Conservation (phyloP, 2,797 vertebrate genomes). For the Tolypeutes matacus region DNA sequence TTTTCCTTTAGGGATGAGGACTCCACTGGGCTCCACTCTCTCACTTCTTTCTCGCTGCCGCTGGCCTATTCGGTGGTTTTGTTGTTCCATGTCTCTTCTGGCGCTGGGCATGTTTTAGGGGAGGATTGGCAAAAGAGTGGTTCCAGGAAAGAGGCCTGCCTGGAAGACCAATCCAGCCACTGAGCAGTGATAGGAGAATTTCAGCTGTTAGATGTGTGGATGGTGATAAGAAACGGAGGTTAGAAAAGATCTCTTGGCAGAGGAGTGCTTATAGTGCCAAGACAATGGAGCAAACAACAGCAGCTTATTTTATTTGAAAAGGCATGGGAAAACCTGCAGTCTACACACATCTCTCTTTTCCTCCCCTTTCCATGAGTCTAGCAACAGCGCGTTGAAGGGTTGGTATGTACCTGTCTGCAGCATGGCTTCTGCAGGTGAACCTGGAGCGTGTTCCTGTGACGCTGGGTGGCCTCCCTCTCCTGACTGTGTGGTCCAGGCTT, state of each 20-base stretch:
- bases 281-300: no score
- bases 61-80: not conserved
- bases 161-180: not conserved
- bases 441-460: not conserved
- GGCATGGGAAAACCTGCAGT: not conserved
- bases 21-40: not conserved
- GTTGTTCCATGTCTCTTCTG: not conserved
- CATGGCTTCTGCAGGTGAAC: not conserved
- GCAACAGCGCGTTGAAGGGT: rapidly evolving
- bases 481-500: not conserved
- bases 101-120: not conserved
- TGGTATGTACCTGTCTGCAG: rapidly evolving
- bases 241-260: rapidly evolving
- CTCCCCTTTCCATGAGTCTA: not conserved
- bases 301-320: not conserved
- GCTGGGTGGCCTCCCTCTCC: not conserved
- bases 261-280: not conserved
- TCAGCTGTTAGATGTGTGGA: no score
- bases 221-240: not conserved
- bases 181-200: rapidly evolving
- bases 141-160: not conserved
- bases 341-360: not conserved
- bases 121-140: not conserved
- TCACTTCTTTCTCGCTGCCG: not conserved
- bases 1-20: constrained; percentile 58